These are phyloP conservation scores for Aselliscus stoliczkanus DNA, from an alignment of 2,797 vertebrate genomes.

Conservation along the genomic window DNA sequence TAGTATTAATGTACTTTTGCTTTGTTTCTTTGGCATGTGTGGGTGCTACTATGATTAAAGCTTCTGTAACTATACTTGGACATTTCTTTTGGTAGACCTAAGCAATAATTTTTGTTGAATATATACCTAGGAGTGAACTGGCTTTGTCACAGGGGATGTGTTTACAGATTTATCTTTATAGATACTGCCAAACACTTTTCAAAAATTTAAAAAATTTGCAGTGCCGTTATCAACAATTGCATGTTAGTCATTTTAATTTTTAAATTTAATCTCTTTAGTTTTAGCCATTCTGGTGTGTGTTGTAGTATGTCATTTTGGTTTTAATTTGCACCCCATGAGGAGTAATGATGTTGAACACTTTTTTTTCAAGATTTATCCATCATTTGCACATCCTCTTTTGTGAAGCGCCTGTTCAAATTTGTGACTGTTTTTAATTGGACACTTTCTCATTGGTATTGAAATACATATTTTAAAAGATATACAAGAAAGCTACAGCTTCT, in stretches of 20 bases:
- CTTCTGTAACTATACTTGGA: background rate
- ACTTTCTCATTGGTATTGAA: background rate
- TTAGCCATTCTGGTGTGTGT: background rate
- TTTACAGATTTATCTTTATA: background rate
- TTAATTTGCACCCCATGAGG: background rate
- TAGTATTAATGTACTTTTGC: background rate
- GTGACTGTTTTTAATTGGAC: background rate
- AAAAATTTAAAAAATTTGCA: background rate
- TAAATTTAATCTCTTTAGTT: background rate
- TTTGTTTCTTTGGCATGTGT: background rate
- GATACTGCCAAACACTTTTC: background rate
- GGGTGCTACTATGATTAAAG: background rate
- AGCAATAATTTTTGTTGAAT: background rate
- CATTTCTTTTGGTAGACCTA: background rate
- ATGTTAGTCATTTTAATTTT: background rate
- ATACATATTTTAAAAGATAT: background rate
- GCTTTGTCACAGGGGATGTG: background rate
- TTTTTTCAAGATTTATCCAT: background rate
- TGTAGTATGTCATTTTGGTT: background rate
- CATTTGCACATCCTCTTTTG: background rate
- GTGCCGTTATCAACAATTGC: background rate
- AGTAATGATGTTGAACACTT: background rate
- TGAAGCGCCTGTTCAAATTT: background rate
- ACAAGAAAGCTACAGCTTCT: background rate
- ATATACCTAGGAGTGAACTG: background rate